Evolutionary conservation across 2,888 invertebrate species (phyloP).

Genomic region (Pristionchus entomophagus): DNA sequence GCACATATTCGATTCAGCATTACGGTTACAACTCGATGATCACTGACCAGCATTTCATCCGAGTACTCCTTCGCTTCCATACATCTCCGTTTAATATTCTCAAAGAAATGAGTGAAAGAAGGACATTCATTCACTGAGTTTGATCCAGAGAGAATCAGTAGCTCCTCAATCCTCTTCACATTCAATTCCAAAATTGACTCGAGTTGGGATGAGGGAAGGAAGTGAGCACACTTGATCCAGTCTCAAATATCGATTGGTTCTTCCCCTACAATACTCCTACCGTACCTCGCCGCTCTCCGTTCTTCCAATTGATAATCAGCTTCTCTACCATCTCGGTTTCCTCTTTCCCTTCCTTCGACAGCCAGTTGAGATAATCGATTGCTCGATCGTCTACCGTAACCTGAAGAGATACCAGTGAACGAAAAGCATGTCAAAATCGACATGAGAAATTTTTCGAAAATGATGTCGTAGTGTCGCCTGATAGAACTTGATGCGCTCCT

Average conservation of each 20-base stretch:
- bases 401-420: too few species aligned
- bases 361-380: neutral
- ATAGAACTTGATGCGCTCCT: too few species aligned
- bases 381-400: neutral
- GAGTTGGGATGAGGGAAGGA: neutral
- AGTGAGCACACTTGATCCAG: slow-evolving; percentile 14
- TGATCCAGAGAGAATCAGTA: slow-evolving; percentile 31
- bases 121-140: neutral
- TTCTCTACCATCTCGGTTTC: neutral
- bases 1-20: too few species aligned
- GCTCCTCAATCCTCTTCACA: neutral
- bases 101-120: slow-evolving; percentile 31
- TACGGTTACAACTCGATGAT: too few species aligned
- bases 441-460: too few species aligned
- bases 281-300: neutral
- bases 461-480: too few species aligned
- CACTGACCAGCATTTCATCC: slow-evolving; percentile 29
- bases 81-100: neutral
- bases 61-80: slow-evolving; percentile 23
- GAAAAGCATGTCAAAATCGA: too few species aligned
- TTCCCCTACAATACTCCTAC: neutral
- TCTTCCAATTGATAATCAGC: neutral
- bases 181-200: neutral
- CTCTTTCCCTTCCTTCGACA: neutral
- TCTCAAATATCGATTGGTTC: neutral